These are phyloP conservation scores for Rhamnusium bicolor DNA, from an alignment of 2,888 invertebrate genomes.

Conservation along the genomic window DNA sequence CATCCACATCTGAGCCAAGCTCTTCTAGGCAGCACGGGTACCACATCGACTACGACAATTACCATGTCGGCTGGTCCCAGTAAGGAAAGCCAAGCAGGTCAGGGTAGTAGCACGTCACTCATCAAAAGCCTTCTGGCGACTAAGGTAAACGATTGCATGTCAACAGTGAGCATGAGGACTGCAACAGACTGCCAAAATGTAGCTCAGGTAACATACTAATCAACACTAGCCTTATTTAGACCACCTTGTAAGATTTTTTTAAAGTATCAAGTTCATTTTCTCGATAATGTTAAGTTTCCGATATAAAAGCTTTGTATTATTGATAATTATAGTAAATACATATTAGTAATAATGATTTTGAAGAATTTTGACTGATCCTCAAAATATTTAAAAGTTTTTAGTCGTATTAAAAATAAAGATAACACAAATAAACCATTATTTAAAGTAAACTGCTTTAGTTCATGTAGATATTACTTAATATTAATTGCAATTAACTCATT, in stretches of 20 bases:
- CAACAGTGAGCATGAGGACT: slow-evolving; percentile 71
- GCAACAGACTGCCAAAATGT: slow-evolving; percentile 73
- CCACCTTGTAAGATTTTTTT: slow-evolving; percentile 26
- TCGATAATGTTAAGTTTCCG: no score
- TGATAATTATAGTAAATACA: no score
- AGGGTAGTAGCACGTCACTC: slow-evolving; percentile 82
- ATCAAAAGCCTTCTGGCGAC: slow-evolving; percentile 95
- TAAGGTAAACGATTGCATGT: slow-evolving; percentile 83
- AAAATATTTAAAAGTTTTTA: no score
- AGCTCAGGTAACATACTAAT: slow-evolving; percentile 72
- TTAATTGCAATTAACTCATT: no score
- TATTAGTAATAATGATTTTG: no score
- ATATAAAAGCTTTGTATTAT: no score
- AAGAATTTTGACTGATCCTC: no score
- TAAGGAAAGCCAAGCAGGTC: slow-evolving; percentile 61
- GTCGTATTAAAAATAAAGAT: no score
- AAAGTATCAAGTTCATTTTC: background rate
- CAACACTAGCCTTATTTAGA: slow-evolving; percentile 43
- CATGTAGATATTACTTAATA: no score
- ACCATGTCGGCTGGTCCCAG: slow-evolving; percentile 41
- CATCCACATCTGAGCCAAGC: slow-evolving; percentile 79
- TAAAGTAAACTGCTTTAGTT: no score
- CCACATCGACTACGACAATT: slow-evolving; percentile 58
- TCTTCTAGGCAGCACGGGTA: slow-evolving; percentile 68
- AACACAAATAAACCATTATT: no score